Evolutionary conservation across 2,888 invertebrate genomes (phyloP).

Genomic region (Drosophila macrospina): DNA sequence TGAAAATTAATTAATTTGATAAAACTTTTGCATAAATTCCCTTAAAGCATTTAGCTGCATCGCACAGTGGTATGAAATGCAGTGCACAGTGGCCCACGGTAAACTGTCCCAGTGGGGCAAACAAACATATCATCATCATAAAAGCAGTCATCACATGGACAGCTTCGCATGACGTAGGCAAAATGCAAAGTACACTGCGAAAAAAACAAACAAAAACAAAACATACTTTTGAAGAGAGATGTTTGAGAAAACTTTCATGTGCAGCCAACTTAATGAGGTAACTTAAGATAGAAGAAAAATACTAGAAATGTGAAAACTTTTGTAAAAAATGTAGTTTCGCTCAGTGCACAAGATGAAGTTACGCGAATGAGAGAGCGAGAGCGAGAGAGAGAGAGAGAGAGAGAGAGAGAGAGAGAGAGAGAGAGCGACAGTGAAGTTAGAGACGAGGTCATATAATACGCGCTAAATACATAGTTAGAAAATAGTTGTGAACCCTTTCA

Average conservation of each 20-base stretch:
- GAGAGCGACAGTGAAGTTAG: background rate
- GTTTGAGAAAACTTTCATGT: background rate
- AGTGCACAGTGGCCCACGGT: constrained; percentile 40
- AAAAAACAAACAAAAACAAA: background rate
- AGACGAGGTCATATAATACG: constrained; percentile 60
- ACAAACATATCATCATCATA: constrained; percentile 56
- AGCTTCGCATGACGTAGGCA: constrained; percentile 44
- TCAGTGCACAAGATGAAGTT: constrained; percentile 28
- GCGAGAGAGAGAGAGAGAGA: background rate
- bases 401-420: background rate
- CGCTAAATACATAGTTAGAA: constrained; percentile 81
- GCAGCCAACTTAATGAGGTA: background rate
- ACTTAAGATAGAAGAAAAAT: too few species aligned
- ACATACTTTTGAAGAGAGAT: too few species aligned
- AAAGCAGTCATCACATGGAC: constrained; percentile 40
- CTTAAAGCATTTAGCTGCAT: too few species aligned
- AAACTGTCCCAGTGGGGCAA: constrained; percentile 40
- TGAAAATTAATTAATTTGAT: too few species aligned
- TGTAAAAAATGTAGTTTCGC: constrained; percentile 22
- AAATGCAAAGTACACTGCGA: constrained; percentile 28
- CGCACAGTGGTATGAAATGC: background rate
- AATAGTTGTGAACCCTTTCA: constrained; percentile 82
- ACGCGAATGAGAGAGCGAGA: background rate
- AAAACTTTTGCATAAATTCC: too few species aligned
- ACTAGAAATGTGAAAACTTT: rapidly evolving